Evolutionary conservation across 1,140 invertebrate genomes (phyloP).

Genomic region (Diabrotica virgifera): DNA sequence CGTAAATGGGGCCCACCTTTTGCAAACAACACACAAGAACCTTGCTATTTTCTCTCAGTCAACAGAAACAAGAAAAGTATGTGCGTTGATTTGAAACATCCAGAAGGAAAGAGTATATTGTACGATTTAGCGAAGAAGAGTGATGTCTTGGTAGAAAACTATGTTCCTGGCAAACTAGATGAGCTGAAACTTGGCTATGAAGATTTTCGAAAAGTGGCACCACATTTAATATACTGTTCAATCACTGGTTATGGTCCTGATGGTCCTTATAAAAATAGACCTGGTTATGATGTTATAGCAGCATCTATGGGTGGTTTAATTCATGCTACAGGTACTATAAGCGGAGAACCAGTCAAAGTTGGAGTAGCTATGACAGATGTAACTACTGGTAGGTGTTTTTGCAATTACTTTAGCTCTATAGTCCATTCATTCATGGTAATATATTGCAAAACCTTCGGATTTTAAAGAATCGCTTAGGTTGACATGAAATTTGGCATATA

Average conservation of each 20-base stretch:
- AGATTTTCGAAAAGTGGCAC: constrained; percentile 66
- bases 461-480: too few relatives aligned
- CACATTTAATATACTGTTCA: constrained; percentile 89
- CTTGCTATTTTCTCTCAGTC: constrained; percentile 81
- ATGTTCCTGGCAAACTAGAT: constrained; percentile 84
- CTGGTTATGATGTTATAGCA: constrained; percentile 95
- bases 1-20: constrained; percentile 93
- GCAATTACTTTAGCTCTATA: background rate
- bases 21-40: constrained; percentile 65
- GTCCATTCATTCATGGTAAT: too few relatives aligned
- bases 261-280: constrained; percentile 80
- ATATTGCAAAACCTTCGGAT: too few relatives aligned
- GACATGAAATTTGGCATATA: too few relatives aligned
- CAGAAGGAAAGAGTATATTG: constrained; percentile 69
- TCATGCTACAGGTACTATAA: constrained; percentile 80
- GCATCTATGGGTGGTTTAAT: constrained; percentile 88
- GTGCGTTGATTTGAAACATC: constrained; percentile 78
- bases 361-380: constrained; percentile 93
- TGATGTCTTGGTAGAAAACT: constrained; percentile 94
- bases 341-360: constrained; percentile 85
- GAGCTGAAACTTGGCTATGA: constrained; percentile 78
- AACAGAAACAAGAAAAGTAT: constrained; percentile 97
- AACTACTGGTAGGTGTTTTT: constrained; percentile 58
- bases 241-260: constrained; percentile 87
- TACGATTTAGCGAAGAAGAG: constrained; percentile 69